Evolutionary conservation across 2,797 vertebrate species (phyloP).

Genomic region (Rhabdophis nuchalis): DNA sequence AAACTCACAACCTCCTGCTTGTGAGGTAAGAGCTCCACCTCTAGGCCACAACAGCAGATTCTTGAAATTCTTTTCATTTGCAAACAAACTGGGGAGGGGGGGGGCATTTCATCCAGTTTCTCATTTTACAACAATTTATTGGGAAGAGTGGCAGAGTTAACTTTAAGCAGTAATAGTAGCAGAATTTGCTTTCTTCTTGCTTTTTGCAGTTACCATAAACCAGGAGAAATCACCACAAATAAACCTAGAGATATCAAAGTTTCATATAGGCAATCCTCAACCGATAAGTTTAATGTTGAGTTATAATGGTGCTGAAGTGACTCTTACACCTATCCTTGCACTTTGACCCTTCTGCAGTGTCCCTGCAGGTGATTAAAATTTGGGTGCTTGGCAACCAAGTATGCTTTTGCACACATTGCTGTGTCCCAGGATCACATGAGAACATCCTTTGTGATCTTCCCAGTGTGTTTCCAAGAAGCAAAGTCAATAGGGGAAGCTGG

Average conservation of each 20-base stretch:
- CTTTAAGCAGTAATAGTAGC: not conserved
- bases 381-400: not conserved
- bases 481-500: not conserved
- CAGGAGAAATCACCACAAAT: not conserved
- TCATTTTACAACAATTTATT: not conserved
- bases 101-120: not conserved
- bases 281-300: not conserved
- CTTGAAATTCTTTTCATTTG: not conserved
- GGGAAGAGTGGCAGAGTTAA: not conserved
- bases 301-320: not conserved
- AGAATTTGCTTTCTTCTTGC: not conserved
- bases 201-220: not conserved
- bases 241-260: not conserved
- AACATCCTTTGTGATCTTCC: not conserved
- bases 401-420: not conserved
- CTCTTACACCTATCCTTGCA: not conserved
- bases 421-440: not conserved
- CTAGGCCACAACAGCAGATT: too few relatives aligned
- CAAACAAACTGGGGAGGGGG: not conserved
- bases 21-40: too few relatives aligned
- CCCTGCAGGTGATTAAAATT: not conserved
- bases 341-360: not conserved
- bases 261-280: not conserved
- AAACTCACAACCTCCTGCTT: too few relatives aligned
- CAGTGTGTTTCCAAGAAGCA: not conserved